These are phyloP conservation scores for Thryonomys swinderianus DNA, from an alignment of 2,113 vertebrate genomes.

Conservation along the genomic window DNA sequence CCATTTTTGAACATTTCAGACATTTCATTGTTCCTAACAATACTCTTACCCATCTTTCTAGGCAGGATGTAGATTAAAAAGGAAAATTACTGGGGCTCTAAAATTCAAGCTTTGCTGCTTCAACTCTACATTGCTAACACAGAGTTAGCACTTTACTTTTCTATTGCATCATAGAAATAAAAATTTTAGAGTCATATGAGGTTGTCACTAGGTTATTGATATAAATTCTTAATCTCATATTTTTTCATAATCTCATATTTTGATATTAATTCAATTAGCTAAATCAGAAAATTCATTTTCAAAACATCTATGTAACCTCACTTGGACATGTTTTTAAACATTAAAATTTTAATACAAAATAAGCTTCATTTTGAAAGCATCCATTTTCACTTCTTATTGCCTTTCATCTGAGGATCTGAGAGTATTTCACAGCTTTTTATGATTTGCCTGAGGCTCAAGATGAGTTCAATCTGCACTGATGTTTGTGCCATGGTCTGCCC, in stretches of 20 bases:
- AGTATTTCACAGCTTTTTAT: slow-evolving; percentile 51
- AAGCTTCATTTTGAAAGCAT: slow-evolving; percentile 56
- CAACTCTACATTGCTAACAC: not conserved
- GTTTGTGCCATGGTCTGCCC: not conserved
- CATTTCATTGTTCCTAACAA: not conserved
- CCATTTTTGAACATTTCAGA: not conserved
- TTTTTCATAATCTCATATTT: not conserved
- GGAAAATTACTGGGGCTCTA: not conserved
- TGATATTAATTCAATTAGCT: not conserved
- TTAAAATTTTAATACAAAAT: slow-evolving; percentile 5
- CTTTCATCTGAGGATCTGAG: slow-evolving; percentile 61
- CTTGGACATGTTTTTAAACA: slow-evolving; percentile 43
- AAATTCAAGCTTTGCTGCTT: not conserved
- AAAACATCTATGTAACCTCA: not conserved
- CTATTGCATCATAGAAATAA: not conserved
- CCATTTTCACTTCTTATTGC: not conserved
- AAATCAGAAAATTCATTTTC: not conserved
- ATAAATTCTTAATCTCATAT: not conserved
- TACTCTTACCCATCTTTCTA: not conserved
- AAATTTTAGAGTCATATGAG: not conserved
- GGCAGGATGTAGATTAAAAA: not conserved
- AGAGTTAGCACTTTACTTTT: not conserved
- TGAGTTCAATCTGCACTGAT: not conserved
- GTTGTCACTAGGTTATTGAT: not conserved
- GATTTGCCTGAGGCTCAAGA: slow-evolving; percentile 46